Evolutionary conservation across 2,113 vertebrate species (phyloP), one percentile per base, ranked within the genome.

Genomic region (Microtus pennsylvanicus): DNA sequence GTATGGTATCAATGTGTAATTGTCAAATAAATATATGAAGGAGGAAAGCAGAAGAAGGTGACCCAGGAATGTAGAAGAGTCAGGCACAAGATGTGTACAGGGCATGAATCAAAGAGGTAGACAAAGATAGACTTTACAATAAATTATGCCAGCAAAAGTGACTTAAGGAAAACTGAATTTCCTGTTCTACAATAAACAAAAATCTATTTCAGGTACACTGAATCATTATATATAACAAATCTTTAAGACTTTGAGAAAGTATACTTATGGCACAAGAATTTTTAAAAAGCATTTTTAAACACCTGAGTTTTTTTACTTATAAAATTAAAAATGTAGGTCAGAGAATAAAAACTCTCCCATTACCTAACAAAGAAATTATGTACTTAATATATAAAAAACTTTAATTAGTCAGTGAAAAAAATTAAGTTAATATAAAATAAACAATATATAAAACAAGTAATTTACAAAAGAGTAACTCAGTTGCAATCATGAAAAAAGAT

Each of bases 401-500:
- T 88, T 70, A 93, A 42, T 22, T 70, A 61, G 33, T 33, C 19
- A 90, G 21, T 17, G 10, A 93, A 52, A 89, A 92, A 70, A 81
- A 75, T 47, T 75, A 86, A 74, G 78, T 12, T 30, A 65, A 19
- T 42, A 47, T 35, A 85, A 94, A 85, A 80, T 26, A 42, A 22
- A 6, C 35, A 76, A 80, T 89, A 83, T 88, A 19, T 85, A 50
- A 22, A 90, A 88, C 9, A 90, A 85, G n/a, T n/a, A 45, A 87
- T 19, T 94, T 14, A 55, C n/a, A 96, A 90, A 92, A 72, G 21
- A 91, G 13, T 87, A 77, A 87, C 52, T 87, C 42, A 50, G 83
- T 80, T 70, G 47, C 14, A 87, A 78, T 75, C 72, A 55, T 74
- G 22, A 94, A 90, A 83, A 52, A 33, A 58, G 50, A 12, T 94